Evolutionary conservation across 2,888 invertebrate genomes (phyloP), one percentile per base, ranked within the genome.

Genomic region (Pristionchus mayeri): DNA sequence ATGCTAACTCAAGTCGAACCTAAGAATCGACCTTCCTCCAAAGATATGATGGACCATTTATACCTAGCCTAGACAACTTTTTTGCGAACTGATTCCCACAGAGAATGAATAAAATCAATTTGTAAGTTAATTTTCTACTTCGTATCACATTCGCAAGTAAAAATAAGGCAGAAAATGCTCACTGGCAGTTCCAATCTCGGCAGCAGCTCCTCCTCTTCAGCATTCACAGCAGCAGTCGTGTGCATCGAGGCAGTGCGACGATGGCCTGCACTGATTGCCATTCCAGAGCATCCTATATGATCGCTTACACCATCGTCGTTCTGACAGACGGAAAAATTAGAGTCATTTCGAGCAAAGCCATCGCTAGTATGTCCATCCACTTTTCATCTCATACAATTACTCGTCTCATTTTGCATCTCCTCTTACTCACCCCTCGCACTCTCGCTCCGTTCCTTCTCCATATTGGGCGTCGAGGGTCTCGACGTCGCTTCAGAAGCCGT

Each of bases 111-210:
- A n/a, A n/a, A n/a, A n/a, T n/a, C n/a, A n/a, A n/a, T n/a, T n/a
- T n/a, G n/a, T n/a, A n/a, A n/a, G n/a, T n/a, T n/a, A n/a, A n/a
- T n/a, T n/a, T n/a, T n/a, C n/a, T n/a, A n/a, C n/a, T n/a, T n/a
- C n/a, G n/a, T n/a, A n/a, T n/a, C n/a, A n/a, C n/a, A n/a, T n/a
- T n/a, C n/a, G n/a, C n/a, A n/a, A n/a, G n/a, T n/a, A n/a, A n/a
- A 13, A 44, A 44, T 54, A 54, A 54, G n/a, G n/a, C n/a, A 54
- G 21, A 54, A 54, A 21, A 13, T 9, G 9, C 76, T 7, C n/a
- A 76, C 79, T 21, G 79, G 79, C 54, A 54, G 16, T n/a, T 79
- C 79, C n/a, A 52, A 54, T n/a, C 76, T 16, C 76, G 44, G 76
- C 48, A 50, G 16, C 76, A 50, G 18, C 27, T 27, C 30, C 48